These are phyloP conservation scores for Agrochola macilenta DNA, from an alignment of 2,888 invertebrate species.

Conservation along the genomic window DNA sequence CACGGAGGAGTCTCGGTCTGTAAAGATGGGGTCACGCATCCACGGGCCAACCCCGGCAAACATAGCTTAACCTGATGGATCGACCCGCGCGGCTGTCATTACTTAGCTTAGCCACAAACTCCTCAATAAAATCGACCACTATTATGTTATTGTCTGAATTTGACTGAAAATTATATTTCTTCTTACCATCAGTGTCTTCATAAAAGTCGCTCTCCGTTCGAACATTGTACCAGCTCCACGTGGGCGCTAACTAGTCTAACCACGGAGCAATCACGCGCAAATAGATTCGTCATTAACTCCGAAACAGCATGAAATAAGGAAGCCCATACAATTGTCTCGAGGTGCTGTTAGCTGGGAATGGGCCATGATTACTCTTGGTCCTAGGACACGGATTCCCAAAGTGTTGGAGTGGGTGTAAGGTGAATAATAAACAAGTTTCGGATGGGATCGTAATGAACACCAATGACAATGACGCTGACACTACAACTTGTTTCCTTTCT, in stretches of 20 bases:
- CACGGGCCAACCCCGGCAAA: no score
- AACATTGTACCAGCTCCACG: slow-evolving; percentile 18
- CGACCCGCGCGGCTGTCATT: no score
- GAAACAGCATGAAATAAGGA: slow-evolving; percentile 50
- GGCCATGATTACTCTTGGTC: slow-evolving; percentile 15
- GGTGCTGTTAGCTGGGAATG: slow-evolving; percentile 32
- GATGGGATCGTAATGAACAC: neutral
- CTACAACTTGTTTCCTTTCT: no score
- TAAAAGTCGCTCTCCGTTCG: neutral
- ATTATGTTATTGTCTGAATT: neutral
- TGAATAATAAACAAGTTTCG: neutral
- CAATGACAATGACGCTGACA: no score
- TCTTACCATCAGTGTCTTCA: no score
- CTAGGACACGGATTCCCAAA: neutral
- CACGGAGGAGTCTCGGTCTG: no score
- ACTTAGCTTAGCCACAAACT: no score
- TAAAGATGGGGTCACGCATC: no score
- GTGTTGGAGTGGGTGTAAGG: slow-evolving; percentile 16
- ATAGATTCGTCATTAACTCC: slow-evolving; percentile 54
- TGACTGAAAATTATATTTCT: no score
- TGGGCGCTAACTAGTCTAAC: slow-evolving; percentile 42
- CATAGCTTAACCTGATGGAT: no score
- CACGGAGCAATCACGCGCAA: slow-evolving; percentile 43
- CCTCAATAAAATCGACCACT: neutral
- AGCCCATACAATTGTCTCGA: slow-evolving; percentile 55